phyloP scores from a whole-genome alignment of 2,888 invertebrate genomes.

The Bellardia bayeri region DNA sequence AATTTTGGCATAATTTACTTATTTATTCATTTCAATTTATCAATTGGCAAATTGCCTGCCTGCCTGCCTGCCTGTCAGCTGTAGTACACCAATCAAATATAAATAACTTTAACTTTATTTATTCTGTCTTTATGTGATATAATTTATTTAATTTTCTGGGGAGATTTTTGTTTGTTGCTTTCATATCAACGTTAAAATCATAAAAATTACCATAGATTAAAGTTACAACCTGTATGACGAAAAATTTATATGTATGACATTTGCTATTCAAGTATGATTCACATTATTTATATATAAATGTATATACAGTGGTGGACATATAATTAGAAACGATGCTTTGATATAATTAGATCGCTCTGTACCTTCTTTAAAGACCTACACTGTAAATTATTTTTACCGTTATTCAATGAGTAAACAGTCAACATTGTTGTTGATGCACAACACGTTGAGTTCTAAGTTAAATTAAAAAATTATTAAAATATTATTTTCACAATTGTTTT shows the following conservation, averaged over 20 bases:
- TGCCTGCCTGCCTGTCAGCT: background rate
- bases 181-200: background rate
- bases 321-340: too few species aligned
- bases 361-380: too few species aligned
- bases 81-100: conserved; percentile 26
- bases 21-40: conserved; percentile 21
- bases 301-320: too few species aligned
- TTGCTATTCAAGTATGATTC: conserved; percentile 21
- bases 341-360: too few species aligned
- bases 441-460: too few species aligned
- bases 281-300: background rate
- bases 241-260: conserved; percentile 8
- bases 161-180: background rate
- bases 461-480: too few species aligned
- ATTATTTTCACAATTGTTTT: too few species aligned
- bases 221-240: conserved; percentile 9
- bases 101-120: conserved; percentile 27
- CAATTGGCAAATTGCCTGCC: conserved; percentile 39
- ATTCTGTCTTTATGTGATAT: conserved; percentile 25
- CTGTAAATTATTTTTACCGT: too few species aligned
- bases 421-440: too few species aligned
- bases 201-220: conserved; percentile 33
- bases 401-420: too few species aligned
- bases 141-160: conserved; percentile 25
- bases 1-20: conserved; percentile 29